Percentiles rank a stretch among this genome's conserved stretches.
These are phyloP conservation scores for Drosophila funebris DNA, from an alignment of 1,140 invertebrate species.

Conservation along the genomic window DNA sequence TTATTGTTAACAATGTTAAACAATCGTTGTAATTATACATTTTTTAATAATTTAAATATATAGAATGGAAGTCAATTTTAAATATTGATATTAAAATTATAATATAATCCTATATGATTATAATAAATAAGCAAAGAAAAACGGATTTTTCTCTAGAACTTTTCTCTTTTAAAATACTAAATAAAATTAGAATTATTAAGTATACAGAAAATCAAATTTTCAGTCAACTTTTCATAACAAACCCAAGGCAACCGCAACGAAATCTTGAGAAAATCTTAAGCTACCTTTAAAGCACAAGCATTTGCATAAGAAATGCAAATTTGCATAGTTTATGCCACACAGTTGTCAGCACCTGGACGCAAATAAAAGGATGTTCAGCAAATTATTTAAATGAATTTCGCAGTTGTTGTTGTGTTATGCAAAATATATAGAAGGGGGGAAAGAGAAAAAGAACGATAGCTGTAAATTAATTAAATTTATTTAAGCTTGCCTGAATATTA, in stretches of 20 bases:
- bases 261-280: background rate
- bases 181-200: background rate
- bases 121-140: no score
- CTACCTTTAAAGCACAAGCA: constrained; percentile 45
- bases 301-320: constrained; percentile 65
- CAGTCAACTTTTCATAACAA: background rate
- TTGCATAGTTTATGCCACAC: constrained; percentile 50
- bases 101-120: no score
- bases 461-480: constrained; percentile 71
- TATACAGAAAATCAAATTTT: background rate
- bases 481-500: constrained; percentile 35
- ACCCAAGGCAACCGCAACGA: background rate
- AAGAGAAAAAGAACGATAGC: background rate
- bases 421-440: constrained; percentile 4
- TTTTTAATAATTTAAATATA: no score
- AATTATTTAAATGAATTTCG: constrained; percentile 66
- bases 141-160: no score
- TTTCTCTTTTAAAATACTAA: background rate
- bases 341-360: constrained; percentile 24
- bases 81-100: no score
- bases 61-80: no score
- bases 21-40: no score
- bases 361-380: constrained; percentile 6
- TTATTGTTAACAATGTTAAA: no score
- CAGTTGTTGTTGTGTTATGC: constrained; percentile 47